These are phyloP conservation scores for Homarus gammarus DNA, from an alignment of 2,888 invertebrate genomes.

Conservation along the genomic window DNA sequence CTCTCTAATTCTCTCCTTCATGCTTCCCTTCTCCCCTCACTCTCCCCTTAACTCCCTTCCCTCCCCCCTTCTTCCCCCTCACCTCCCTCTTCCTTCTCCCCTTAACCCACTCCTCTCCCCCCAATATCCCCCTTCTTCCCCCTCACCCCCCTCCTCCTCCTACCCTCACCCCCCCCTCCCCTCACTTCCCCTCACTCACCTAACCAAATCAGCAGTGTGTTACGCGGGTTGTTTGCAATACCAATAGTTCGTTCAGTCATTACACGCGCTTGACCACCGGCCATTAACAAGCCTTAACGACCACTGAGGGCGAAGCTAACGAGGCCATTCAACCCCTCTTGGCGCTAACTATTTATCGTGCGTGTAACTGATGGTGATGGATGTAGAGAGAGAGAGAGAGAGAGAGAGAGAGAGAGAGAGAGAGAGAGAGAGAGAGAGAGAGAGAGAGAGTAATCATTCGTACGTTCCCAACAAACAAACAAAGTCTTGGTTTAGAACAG, in stretches of 20 bases:
- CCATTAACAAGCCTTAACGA: constrained; percentile 33
- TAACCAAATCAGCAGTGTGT: no score
- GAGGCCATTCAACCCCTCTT: neutral
- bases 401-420: constrained; percentile 39
- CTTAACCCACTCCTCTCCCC: no score
- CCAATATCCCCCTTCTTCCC: no score
- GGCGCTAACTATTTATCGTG: neutral
- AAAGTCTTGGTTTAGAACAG: no score
- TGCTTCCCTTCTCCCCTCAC: no score
- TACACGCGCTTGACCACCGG: constrained; percentile 12
- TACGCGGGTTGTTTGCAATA: constrained; percentile 9
- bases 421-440: constrained; percentile 38
- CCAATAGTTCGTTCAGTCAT: neutral
- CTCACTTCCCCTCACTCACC: neutral
- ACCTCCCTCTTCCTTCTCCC: no score
- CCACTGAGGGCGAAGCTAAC: neutral
- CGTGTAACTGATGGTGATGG: neutral
- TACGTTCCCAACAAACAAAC: no score
- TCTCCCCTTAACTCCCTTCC: no score
- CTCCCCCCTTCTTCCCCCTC: no score
- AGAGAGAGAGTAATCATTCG: constrained; percentile 35
- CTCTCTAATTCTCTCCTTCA: no score
- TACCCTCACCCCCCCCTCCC: no score
- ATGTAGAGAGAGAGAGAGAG: constrained; percentile 14
- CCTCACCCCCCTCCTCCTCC: no score